Evolutionary conservation across 1,140 invertebrate genomes (phyloP).

Genomic region (Reticulitermes speratus): DNA sequence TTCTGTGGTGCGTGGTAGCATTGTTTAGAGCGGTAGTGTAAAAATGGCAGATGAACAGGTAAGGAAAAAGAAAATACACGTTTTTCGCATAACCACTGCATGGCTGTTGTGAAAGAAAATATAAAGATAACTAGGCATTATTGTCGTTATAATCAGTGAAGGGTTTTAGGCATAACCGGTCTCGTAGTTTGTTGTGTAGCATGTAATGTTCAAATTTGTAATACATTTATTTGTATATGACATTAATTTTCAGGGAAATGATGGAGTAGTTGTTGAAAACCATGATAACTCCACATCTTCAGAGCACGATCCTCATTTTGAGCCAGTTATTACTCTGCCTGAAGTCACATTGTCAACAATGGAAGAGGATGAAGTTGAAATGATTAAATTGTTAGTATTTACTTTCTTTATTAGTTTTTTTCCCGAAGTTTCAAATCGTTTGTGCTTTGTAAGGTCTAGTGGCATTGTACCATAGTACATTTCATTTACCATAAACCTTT

Average conservation of each 20-base stretch:
- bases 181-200: not conserved
- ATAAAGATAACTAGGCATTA: not conserved
- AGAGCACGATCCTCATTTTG: constrained; percentile 69
- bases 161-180: not conserved
- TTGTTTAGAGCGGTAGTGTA: not conserved
- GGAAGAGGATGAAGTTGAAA: constrained; percentile 75
- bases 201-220: not conserved
- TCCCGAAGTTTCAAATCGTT: not conserved
- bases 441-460: no score
- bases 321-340: constrained; percentile 73
- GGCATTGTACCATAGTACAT: not conserved
- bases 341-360: constrained; percentile 72
- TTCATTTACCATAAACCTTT: not conserved
- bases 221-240: not conserved
- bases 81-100: no score
- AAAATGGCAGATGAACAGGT: constrained; percentile 10
- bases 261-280: not conserved
- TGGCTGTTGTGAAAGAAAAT: no score
- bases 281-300: not conserved
- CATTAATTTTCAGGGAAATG: not conserved
- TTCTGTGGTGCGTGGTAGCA: not conserved
- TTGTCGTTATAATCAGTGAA: not conserved
- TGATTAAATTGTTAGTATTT: constrained; percentile 66
- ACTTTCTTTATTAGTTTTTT: not conserved
- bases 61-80: not conserved